A percentile compares a stretch with the other conserved stretches of the same genome.
Conservation (phyloP, 2,797 vertebrate genomes). For the Zalophus californianus region DNA sequence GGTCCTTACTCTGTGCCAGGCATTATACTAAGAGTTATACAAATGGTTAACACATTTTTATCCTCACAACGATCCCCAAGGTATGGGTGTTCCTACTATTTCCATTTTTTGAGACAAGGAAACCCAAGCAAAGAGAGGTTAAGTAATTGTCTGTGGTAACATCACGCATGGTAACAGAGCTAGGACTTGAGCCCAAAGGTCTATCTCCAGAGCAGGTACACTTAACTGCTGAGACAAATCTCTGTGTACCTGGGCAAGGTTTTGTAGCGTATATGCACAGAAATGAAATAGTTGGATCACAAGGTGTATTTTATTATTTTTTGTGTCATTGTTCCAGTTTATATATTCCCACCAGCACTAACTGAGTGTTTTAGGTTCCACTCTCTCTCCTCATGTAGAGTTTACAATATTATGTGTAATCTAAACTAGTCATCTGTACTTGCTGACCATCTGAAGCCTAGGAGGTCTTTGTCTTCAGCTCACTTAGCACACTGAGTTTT, state of each 20-base stretch:
- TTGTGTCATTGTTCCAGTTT: not conserved
- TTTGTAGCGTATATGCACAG: not conserved
- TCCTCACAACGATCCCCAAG: not conserved
- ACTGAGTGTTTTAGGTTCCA: not conserved
- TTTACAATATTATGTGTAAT: not conserved
- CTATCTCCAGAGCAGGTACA: not conserved
- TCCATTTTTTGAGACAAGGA: not conserved
- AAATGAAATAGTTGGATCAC: not conserved
- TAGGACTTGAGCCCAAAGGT: not conserved
- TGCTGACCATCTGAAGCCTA: not conserved
- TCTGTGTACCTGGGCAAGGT: not conserved
- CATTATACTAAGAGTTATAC: not conserved
- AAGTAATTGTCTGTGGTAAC: not conserved
- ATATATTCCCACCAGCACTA: not conserved
- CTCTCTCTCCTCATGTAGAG: not conserved
- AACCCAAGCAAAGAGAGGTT: not conserved
- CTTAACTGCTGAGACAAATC: not conserved
- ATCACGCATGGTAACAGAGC: not conserved
- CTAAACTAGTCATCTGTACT: not conserved
- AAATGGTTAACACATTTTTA: constrained; percentile 15
- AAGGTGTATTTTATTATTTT: not conserved
- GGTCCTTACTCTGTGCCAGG: not conserved
- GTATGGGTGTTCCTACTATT: not conserved
- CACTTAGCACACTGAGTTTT: not conserved
- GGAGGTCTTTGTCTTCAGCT: not conserved